Percentiles rank a stretch among this genome's conserved stretches.
These are phyloP conservation scores for Squalus acanthias DNA, from an alignment of 2,797 vertebrate genomes.

Conservation along the genomic window DNA sequence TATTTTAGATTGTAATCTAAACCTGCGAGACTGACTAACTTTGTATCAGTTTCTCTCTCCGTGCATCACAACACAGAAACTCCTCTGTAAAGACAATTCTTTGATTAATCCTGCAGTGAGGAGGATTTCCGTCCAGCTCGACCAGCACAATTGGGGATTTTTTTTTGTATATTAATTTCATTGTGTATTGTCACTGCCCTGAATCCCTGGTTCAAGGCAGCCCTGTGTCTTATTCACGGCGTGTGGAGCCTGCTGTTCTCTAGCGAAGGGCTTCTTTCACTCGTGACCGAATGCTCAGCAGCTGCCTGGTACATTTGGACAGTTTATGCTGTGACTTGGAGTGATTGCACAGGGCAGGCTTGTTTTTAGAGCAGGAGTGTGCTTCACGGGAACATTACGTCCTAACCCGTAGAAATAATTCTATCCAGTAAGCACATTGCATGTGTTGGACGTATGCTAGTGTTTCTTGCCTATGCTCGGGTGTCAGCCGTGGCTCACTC, in stretches of 20 bases:
- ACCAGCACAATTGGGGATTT: background rate
- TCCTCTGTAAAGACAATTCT: background rate
- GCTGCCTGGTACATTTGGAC: background rate
- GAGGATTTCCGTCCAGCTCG: background rate
- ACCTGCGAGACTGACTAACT: background rate
- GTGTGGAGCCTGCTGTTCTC: background rate
- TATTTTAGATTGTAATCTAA: conserved; percentile 13
- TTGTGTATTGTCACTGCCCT: background rate
- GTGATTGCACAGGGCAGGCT: background rate
- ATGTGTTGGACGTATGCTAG: background rate
- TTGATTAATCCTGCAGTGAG: background rate
- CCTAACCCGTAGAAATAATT: background rate
- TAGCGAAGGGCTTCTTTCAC: background rate
- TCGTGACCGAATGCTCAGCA: background rate
- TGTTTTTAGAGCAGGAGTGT: background rate
- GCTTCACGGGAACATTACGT: background rate
- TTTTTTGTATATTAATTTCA: background rate
- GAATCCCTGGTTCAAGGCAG: background rate
- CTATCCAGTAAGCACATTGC: background rate
- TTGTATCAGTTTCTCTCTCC: background rate
- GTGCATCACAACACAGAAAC: background rate
- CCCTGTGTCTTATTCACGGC: no score
- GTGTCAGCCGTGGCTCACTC: background rate
- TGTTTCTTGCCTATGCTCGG: background rate
- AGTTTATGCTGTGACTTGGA: background rate